Conservation (phyloP, 2,797 vertebrate genomes). For the Sibirionetta formosa region DNA sequence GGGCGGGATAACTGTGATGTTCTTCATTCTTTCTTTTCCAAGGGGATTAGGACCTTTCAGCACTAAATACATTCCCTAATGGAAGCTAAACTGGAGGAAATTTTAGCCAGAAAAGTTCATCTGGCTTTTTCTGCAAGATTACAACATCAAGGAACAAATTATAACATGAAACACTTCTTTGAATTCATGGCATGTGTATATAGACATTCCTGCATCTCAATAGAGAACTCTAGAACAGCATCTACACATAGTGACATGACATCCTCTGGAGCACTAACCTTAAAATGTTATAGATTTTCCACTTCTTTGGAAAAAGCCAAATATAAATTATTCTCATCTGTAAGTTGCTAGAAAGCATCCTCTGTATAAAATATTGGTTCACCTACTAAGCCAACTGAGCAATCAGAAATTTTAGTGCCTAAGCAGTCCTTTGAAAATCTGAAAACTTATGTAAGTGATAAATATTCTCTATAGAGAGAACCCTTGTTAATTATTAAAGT, state of each 20-base stretch:
- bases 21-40: not conserved
- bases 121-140: not conserved
- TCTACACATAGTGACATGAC: not conserved
- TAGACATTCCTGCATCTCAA: not conserved
- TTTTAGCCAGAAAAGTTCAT: not conserved
- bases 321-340: not conserved
- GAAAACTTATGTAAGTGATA: conserved; percentile 50
- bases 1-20: not conserved
- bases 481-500: conserved; percentile 53
- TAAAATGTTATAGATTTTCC: not conserved
- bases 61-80: not conserved
- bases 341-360: conserved; percentile 53
- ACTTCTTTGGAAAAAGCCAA: not conserved
- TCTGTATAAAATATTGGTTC: not conserved
- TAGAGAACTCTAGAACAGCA: not conserved
- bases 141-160: not conserved
- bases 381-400: not conserved
- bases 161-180: not conserved
- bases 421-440: conserved; percentile 44
- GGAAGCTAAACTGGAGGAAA: not conserved
- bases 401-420: conserved; percentile 6
- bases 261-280: not conserved
- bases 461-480: conserved; percentile 48
- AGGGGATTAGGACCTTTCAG: not conserved
- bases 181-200: fast-evolving